These are phyloP conservation scores for Cyprinus carpio DNA, from an alignment of 2,113 vertebrate genomes.

Conservation along the genomic window DNA sequence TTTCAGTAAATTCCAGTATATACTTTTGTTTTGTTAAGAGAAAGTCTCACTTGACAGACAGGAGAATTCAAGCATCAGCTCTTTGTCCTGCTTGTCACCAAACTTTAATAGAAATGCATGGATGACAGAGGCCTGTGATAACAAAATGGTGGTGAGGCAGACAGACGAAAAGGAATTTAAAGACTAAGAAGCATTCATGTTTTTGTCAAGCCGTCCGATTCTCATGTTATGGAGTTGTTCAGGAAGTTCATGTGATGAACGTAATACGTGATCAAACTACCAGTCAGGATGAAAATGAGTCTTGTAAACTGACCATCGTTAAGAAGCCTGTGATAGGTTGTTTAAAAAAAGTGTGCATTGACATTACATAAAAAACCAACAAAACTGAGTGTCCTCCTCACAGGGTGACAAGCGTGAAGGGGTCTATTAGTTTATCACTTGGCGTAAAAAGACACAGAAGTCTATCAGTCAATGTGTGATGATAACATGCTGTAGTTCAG, in stretches of 20 bases:
- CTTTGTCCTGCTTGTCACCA: conserved; percentile 17
- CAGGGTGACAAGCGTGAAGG: not conserved
- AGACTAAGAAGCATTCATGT: not conserved
- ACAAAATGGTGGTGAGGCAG: not conserved
- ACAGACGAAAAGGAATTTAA: not conserved
- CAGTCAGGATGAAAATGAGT: not conserved
- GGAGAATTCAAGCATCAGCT: conserved; percentile 28
- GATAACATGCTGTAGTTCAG: not conserved
- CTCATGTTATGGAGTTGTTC: not conserved
- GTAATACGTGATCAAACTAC: not conserved
- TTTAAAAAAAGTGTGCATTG: not conserved
- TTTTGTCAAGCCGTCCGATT: not conserved
- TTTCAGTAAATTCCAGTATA: no score
- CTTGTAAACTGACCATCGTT: not conserved
- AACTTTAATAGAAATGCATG: not conserved
- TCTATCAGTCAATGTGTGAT: not conserved
- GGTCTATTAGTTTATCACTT: not conserved
- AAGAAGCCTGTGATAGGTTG: not conserved
- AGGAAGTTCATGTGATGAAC: not conserved
- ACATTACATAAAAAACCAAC: not conserved
- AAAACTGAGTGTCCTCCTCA: not conserved
- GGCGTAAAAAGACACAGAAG: not conserved
- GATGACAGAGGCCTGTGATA: not conserved
- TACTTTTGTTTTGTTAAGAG: not conserved
- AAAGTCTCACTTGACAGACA: not conserved